Evolutionary conservation across 2,888 invertebrate species (phyloP).

Genomic region (Drosophila pseudotakahashii): DNA sequence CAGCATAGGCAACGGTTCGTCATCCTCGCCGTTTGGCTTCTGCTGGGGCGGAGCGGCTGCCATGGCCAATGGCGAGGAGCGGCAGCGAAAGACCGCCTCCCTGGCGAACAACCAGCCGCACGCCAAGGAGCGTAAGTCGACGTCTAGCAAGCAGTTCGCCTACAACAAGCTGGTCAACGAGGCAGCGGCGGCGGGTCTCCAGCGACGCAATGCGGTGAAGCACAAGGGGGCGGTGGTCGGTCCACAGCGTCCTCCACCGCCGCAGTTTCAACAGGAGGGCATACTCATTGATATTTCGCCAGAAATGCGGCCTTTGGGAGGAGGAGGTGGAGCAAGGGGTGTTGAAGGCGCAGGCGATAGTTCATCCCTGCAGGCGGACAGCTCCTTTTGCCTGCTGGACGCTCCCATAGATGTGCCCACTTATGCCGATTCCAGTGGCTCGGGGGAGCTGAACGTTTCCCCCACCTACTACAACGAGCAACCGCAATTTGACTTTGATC

Average conservation of each 20-base stretch:
- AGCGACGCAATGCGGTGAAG: slow-evolving; percentile 69
- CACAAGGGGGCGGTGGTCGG: slow-evolving; percentile 62
- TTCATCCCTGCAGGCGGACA: slow-evolving; percentile 79
- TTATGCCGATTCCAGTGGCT: slow-evolving; percentile 57
- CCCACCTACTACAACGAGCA: slow-evolving; percentile 68
- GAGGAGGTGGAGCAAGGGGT: slow-evolving; percentile 31
- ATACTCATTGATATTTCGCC: slow-evolving; percentile 91
- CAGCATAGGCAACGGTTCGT: slow-evolving; percentile 87
- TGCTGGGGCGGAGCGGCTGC: slow-evolving; percentile 92
- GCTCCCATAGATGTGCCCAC: slow-evolving; percentile 90
- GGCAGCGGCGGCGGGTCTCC: slow-evolving; percentile 56
- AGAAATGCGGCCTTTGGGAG: slow-evolving; percentile 75
- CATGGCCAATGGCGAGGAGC: slow-evolving; percentile 84
- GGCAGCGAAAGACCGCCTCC: slow-evolving; percentile 84
- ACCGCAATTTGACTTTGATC: slow-evolving; percentile 65
- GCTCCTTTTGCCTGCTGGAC: slow-evolving; percentile 87
- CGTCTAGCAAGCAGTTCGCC: slow-evolving; percentile 89
- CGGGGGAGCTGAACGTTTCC: slow-evolving; percentile 33
- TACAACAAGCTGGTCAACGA: slow-evolving; percentile 94
- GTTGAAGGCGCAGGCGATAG: slow-evolving; percentile 59
- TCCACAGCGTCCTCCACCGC: slow-evolving; percentile 82
- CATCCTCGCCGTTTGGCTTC: slow-evolving; percentile 89
- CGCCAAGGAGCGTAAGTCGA: slow-evolving; percentile 83
- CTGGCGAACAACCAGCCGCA: slow-evolving; percentile 61
- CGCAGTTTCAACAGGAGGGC: slow-evolving; percentile 86